A percentile compares a stretch with the other conserved stretches of the same genome.
phyloP scores from a whole-genome alignment of 1,140 invertebrate genomes.

The Cotesia typhae region DNA sequence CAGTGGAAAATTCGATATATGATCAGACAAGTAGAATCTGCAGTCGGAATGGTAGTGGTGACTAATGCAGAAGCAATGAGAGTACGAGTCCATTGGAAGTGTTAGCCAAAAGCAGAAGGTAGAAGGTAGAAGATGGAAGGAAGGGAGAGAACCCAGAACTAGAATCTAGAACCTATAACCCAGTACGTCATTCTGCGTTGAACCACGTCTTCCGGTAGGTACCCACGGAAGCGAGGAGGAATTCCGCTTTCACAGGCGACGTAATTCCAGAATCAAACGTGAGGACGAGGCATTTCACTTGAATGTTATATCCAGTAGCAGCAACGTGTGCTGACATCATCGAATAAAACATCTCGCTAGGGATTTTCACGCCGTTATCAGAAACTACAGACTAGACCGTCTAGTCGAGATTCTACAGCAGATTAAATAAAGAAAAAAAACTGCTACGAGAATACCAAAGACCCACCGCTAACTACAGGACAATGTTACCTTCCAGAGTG shows the following conservation, averaged over 20 bases:
- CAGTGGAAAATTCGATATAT: constrained; percentile 24
- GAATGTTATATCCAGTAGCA: constrained; percentile 1
- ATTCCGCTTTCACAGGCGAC: constrained; percentile 37
- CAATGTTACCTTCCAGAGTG: no score
- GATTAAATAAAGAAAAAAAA: no score
- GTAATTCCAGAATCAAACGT: constrained; percentile 48
- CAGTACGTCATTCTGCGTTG: constrained; percentile 29
- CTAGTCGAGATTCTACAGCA: background rate
- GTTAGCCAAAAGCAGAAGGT: no score
- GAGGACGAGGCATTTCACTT: constrained; percentile 32
- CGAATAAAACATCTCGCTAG: constrained; percentile 48
- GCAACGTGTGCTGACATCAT: constrained; percentile 50
- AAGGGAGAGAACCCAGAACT: background rate
- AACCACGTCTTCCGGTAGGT: constrained; percentile 36
- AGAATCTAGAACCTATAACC: background rate
- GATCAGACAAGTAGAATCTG: background rate
- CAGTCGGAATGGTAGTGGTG: no score
- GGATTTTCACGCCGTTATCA: constrained; percentile 36
- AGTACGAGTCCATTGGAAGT: no score
- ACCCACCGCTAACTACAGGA: no score
- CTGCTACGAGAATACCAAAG: no score
- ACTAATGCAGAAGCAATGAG: no score
- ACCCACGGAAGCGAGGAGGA: constrained; percentile 21
- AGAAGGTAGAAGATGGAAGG: background rate
- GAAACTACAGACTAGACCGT: constrained; percentile 15